Evolutionary conservation across 2,797 vertebrate species (phyloP), one percentile per base, ranked within the genome.

Genomic region (Tangara arthus): DNA sequence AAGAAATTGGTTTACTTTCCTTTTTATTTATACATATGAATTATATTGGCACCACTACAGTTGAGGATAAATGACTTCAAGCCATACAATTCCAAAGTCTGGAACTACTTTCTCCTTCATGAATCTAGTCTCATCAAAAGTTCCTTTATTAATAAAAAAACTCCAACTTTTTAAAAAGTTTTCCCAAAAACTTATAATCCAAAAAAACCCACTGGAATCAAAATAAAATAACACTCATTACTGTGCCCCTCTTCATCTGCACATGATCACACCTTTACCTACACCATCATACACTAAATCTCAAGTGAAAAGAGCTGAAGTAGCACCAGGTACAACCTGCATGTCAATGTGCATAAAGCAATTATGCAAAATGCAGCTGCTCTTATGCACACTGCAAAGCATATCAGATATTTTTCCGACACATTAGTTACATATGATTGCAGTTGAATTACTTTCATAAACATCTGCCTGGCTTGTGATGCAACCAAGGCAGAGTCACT

Each of bases 261-360:
- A 42, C 15, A 14, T 5, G 39, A 83, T 37, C 46, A 68, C 44
- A 35, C 44, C 44, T 61, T 89, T 37, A 50, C 42, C 56, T 84
- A 35, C 27, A 81, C 35, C 35, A 68, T 41, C 65, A 63, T 2
- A 55, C 11, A 53, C 65, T 23, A 22, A 23, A 59, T 22, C 28
- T 64, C 35, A 81, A 78, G 57, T 32, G 82, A 79, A 47, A 49
- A 69, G 73, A 86, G 59, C 27, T 34, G 41, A 82, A 66, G 80
- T 3, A 73, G 73, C 57, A 82, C 21, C 32, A 72, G 2, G 10
- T 86, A 87, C 50, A 72, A 77, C 82, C 68, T 71, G 57, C 80
- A 97, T 94, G 97, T 98, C 98, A 98, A 98, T 47, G 96, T 91
- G 93, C 97, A 97, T 98, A 98, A 98, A 98, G 81, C 88, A 89